These are phyloP conservation scores for Cotesia chilonis DNA, from an alignment of 1,140 invertebrate species.

Conservation along the genomic window DNA sequence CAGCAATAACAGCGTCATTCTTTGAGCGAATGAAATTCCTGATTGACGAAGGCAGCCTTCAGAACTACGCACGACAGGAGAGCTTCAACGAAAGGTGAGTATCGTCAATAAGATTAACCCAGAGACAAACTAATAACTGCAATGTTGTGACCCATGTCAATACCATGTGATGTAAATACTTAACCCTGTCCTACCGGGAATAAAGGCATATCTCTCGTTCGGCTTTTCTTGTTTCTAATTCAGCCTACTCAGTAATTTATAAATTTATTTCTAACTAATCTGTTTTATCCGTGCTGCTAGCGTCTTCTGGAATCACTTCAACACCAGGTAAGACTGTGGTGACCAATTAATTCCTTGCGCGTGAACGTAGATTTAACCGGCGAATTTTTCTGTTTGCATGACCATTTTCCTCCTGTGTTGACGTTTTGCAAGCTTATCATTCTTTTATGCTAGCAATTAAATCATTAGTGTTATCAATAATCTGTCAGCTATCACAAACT, in stretches of 20 bases:
- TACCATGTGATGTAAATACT: constrained; percentile 49
- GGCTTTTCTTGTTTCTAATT: constrained; percentile 1
- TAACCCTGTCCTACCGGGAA: constrained; percentile 18
- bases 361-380: background rate
- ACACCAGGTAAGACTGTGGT: constrained; percentile 86
- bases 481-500: constrained; percentile 4
- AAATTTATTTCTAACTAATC: constrained; percentile 63
- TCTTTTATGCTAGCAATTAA: background rate
- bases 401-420: too few relatives aligned
- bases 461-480: background rate
- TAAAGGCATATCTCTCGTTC: background rate
- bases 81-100: constrained; percentile 97
- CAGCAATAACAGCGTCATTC: constrained; percentile 95
- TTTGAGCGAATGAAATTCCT: constrained; percentile 98
- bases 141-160: constrained; percentile 81
- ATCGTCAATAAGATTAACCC: constrained; percentile 11
- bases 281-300: constrained; percentile 79
- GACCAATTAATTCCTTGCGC: constrained; percentile 21
- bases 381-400: too few relatives aligned
- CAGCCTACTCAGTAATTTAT: background rate
- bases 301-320: constrained; percentile 98
- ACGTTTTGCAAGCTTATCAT: too few relatives aligned
- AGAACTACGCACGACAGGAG: constrained; percentile 93
- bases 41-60: constrained; percentile 96
- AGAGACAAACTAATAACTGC: constrained; percentile 53